Evolutionary conservation across 2,888 invertebrate genomes (phyloP).

Genomic region (Cheilosia soror): DNA sequence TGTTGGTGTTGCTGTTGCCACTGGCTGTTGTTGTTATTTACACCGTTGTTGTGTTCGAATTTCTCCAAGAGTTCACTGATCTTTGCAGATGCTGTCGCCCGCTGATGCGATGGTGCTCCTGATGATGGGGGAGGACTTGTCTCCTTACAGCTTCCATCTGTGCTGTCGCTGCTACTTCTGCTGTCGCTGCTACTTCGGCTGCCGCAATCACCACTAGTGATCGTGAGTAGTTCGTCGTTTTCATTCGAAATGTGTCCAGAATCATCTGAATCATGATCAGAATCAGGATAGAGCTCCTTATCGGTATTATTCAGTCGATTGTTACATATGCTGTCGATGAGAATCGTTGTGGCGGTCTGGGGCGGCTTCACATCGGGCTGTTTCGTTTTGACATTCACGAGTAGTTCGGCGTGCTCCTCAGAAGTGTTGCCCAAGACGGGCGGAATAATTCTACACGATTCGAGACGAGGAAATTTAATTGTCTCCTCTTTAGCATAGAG

Average conservation of each 20-base stretch:
- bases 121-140: slow-evolving; percentile 76
- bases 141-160: slow-evolving; percentile 64
- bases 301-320: slow-evolving; percentile 22
- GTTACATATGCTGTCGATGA: slow-evolving; percentile 62
- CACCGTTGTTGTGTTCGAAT: slow-evolving; percentile 78
- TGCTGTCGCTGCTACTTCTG: slow-evolving; percentile 49
- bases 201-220: slow-evolving; percentile 66
- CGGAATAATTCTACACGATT: slow-evolving; percentile 82
- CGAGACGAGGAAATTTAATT: slow-evolving; percentile 79
- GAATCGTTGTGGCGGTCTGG: slow-evolving; percentile 37
- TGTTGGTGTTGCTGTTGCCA: slow-evolving; percentile 38
- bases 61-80: slow-evolving; percentile 81
- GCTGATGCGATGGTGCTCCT: slow-evolving; percentile 28
- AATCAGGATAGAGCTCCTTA: slow-evolving; percentile 64
- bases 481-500: slow-evolving; percentile 82
- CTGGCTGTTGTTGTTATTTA: slow-evolving; percentile 11
- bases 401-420: slow-evolving; percentile 81
- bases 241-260: slow-evolving; percentile 93
- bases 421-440: slow-evolving; percentile 81
- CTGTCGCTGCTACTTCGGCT: slow-evolving; percentile 76
- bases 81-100: slow-evolving; percentile 77
- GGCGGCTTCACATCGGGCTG: slow-evolving; percentile 74
- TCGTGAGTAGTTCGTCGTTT: slow-evolving; percentile 83
- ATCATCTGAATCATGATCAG: slow-evolving; percentile 88
- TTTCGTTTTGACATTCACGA: slow-evolving; percentile 80